A percentile compares a stretch with the other conserved stretches of the same genome.
Conservation (phyloP, 2,888 invertebrate genomes). For the Erannis defoliaria region DNA sequence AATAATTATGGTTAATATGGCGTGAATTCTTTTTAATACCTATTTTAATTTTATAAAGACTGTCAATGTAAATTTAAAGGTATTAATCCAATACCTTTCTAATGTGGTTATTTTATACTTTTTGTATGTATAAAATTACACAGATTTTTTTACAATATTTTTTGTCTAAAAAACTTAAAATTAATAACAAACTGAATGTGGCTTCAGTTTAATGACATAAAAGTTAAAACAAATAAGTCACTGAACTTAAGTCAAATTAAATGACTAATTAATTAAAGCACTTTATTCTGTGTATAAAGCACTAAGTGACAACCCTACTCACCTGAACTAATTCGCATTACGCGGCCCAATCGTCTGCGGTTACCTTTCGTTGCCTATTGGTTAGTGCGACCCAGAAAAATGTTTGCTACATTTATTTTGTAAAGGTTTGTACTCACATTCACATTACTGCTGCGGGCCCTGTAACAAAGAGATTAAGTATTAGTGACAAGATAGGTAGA, state of each 20-base stretch:
- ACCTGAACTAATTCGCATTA: conserved; percentile 67
- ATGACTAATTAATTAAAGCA: not conserved
- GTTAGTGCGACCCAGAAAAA: conserved; percentile 17
- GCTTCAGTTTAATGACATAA: not conserved
- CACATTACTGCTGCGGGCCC: conserved; percentile 11
- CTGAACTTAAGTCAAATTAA: not conserved
- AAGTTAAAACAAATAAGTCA: no score
- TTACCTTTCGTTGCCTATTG: conserved; percentile 34
- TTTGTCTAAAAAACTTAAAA: no score
- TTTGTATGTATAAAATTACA: no score
- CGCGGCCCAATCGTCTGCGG: conserved; percentile 51
- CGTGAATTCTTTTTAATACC: no score
- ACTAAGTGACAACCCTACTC: conserved; percentile 34
- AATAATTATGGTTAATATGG: no score
- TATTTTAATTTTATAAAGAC: no score
- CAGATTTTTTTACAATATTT: no score
- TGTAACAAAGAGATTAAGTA: conserved; percentile 26
- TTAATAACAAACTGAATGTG: no score
- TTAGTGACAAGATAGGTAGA: not conserved
- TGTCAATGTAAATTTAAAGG: no score
- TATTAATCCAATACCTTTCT: no score
- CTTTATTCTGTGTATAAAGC: not conserved
- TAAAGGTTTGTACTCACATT: conserved; percentile 27
- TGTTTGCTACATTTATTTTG: conserved; percentile 29
- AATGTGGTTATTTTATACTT: no score